Percentiles rank a stretch among this genome's conserved stretches.
Conservation (phyloP, 2,888 invertebrate genomes). For the Brenthis hecate region DNA sequence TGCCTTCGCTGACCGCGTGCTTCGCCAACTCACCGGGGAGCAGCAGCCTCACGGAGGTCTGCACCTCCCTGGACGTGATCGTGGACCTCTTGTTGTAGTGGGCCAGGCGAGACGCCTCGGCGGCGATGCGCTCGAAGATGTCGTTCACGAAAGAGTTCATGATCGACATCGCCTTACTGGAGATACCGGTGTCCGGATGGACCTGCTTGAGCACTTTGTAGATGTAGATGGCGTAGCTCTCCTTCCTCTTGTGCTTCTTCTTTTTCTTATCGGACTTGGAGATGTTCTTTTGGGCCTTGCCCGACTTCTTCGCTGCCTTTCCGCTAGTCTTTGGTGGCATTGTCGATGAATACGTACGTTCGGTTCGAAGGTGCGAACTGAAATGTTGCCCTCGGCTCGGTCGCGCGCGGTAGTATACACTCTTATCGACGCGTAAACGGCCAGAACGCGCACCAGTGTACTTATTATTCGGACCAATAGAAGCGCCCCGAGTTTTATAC, state of each 20-base stretch:
- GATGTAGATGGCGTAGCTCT: conserved; percentile 82
- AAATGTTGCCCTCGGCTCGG: too few species aligned
- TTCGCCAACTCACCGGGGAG: conserved; percentile 87
- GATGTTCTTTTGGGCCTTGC: conserved; percentile 83
- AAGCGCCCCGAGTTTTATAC: too few species aligned
- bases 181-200: conserved; percentile 82
- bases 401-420: too few species aligned
- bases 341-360: background rate
- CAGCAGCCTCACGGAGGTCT: conserved; percentile 85
- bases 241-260: conserved; percentile 81
- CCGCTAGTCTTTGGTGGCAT: conserved; percentile 63
- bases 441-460: too few species aligned
- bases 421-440: too few species aligned
- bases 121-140: conserved; percentile 87
- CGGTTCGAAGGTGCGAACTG: too few species aligned
- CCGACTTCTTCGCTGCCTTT: conserved; percentile 74
- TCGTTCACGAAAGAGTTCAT: conserved; percentile 89
- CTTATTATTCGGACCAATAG: too few species aligned
- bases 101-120: conserved; percentile 83
- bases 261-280: conserved; percentile 82
- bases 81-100: conserved; percentile 85
- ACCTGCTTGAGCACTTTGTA: conserved; percentile 86
- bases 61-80: conserved; percentile 86
- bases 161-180: conserved; percentile 84
- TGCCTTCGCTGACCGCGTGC: conserved; percentile 86